Percentiles rank a stretch among this genome's conserved stretches.
Evolutionary conservation across 2,113 vertebrate genomes (phyloP).

Genomic region (Serinus canaria): DNA sequence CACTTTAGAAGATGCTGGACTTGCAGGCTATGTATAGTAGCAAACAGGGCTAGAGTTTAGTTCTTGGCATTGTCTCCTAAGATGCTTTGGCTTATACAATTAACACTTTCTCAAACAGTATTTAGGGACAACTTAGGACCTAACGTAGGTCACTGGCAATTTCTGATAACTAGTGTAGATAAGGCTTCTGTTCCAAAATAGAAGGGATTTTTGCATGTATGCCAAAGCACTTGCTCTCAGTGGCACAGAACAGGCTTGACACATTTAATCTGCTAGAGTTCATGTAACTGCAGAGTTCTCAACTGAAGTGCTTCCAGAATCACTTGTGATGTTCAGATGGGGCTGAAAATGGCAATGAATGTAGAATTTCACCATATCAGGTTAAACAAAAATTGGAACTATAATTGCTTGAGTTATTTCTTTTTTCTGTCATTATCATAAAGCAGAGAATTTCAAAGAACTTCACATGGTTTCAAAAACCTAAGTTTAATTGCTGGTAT

Average conservation of each 20-base stretch:
- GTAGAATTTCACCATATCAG: neutral
- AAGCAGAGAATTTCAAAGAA: neutral
- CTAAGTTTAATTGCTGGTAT: neutral
- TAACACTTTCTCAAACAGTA: neutral
- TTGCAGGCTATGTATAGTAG: neutral
- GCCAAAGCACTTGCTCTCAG: neutral
- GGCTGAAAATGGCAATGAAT: neutral
- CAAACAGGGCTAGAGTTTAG: neutral
- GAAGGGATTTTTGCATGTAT: neutral
- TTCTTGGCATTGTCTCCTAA: neutral
- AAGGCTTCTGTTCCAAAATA: neutral
- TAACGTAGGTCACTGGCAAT: neutral
- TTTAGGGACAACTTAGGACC: neutral
- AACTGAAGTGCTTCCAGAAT: neutral
- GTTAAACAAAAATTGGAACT: neutral
- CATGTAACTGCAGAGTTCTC: neutral
- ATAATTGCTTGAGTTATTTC: neutral
- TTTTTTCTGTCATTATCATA: neutral
- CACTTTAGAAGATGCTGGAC: neutral
- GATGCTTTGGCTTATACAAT: neutral
- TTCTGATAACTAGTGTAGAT: neutral
- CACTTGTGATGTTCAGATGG: neutral
- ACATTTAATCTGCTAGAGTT: neutral
- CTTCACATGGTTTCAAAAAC: neutral
- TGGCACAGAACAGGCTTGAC: neutral